Percentiles rank a stretch among this genome's conserved stretches.
These are phyloP conservation scores for Biston stratarius DNA, from an alignment of 2,888 invertebrate species.

Conservation along the genomic window DNA sequence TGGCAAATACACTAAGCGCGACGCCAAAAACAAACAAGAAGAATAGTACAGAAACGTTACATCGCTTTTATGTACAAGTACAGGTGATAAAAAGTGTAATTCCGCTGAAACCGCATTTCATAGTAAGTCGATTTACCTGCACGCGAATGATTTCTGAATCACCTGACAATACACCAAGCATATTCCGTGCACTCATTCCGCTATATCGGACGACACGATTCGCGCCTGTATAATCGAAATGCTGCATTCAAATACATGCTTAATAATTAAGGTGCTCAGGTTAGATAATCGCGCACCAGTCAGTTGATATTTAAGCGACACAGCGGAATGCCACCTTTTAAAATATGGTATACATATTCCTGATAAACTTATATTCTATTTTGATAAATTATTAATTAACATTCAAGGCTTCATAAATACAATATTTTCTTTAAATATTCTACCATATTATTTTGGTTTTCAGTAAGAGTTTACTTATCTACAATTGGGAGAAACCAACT, in stretches of 20 bases:
- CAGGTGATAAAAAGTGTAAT: not conserved
- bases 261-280: too few species aligned
- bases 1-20: too few species aligned
- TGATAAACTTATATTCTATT: not conserved
- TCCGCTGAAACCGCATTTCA: not conserved
- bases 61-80: too few species aligned
- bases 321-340: not conserved
- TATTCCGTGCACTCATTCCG: not conserved
- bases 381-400: not conserved
- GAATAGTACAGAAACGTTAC: too few species aligned
- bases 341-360: not conserved
- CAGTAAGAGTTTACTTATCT: not conserved
- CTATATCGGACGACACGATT: not conserved
- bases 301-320: not conserved
- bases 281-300: not conserved
- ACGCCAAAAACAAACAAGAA: too few species aligned
- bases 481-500: not conserved
- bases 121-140: not conserved
- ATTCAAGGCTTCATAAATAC: not conserved
- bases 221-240: not conserved
- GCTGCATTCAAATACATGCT: not conserved
- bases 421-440: not conserved
- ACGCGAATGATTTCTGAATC: not conserved
- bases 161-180: not conserved
- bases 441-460: slow-evolving; percentile 7